These are phyloP conservation scores for Cancer borealis DNA, from an alignment of 2,888 invertebrate species.

Conservation along the genomic window DNA sequence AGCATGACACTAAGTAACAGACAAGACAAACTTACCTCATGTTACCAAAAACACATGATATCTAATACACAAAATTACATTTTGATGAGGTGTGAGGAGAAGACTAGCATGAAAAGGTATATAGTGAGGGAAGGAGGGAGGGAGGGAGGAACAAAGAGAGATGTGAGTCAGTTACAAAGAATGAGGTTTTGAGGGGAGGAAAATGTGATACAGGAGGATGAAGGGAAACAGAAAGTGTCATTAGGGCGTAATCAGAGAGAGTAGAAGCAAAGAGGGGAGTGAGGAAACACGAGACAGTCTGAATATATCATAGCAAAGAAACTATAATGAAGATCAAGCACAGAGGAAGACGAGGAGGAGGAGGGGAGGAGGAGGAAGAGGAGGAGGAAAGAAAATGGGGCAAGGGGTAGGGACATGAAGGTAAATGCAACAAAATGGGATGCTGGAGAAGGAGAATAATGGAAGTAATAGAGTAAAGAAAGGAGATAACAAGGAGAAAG, in stretches of 20 bases:
- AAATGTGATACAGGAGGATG: background rate
- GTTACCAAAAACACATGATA: background rate
- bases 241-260: background rate
- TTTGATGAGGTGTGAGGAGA: background rate
- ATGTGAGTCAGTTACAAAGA: constrained; percentile 4
- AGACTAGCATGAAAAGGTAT: background rate
- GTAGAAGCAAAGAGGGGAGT: background rate
- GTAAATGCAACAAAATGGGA: background rate
- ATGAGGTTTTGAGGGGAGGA: constrained; percentile 30
- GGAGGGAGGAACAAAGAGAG: constrained; percentile 9
- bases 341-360: background rate
- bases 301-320: background rate
- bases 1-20: background rate
- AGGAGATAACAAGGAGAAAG: background rate
- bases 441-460: background rate
- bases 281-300: constrained; percentile 26
- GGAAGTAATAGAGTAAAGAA: background rate
- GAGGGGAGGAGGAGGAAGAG: background rate
- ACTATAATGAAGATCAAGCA: constrained; percentile 35
- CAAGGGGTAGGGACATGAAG: background rate
- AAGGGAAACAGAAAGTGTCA: constrained; percentile 41
- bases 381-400: background rate
- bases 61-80: background rate
- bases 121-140: background rate
- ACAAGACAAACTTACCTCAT: background rate